Percentiles rank a stretch among this genome's conserved stretches.
Conservation (phyloP, 2,797 vertebrate species). For the Xyrichtys novacula region DNA sequence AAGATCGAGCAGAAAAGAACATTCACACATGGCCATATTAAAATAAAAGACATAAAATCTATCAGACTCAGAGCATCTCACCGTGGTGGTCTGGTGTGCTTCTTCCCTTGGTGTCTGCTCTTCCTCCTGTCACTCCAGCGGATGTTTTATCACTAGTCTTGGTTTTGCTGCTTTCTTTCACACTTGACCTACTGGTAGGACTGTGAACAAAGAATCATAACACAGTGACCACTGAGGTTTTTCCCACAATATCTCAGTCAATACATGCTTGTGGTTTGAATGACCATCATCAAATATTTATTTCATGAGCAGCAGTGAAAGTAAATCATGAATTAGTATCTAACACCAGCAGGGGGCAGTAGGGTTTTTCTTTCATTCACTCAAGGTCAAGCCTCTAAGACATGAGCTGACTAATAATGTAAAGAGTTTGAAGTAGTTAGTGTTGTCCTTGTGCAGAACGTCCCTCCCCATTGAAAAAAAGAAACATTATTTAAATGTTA, state of each 20-base stretch:
- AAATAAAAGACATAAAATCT: not conserved
- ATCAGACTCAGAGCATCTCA: conserved; percentile 68
- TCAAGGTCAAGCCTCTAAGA: conserved; percentile 46
- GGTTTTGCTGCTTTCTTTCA: conserved; percentile 82
- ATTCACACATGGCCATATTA: not conserved
- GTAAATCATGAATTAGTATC: conserved; percentile 24
- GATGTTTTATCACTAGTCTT: conserved; percentile 84
- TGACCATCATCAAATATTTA: conserved; percentile 6
- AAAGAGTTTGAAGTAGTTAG: conserved; percentile 26
- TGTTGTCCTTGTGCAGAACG: conserved; percentile 26
- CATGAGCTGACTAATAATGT: conserved; percentile 41
- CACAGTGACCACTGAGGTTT: conserved; percentile 3
- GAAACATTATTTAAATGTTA: not conserved
- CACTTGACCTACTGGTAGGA: conserved; percentile 82
- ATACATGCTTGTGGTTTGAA: not conserved
- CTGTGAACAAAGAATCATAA: conserved; percentile 71
- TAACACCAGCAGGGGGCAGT: conserved; percentile 60
- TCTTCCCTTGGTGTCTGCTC: conserved; percentile 85
- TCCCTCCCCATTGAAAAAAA: not conserved
- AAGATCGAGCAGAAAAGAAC: conserved; percentile 22
- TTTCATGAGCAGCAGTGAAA: not conserved
- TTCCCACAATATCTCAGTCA: conserved; percentile 1
- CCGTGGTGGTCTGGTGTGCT: conserved; percentile 85
- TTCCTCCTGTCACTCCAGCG: conserved; percentile 64
- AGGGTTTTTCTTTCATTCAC: conserved; percentile 32